Evolutionary conservation across 2,797 vertebrate genomes (phyloP).

Genomic region (Carcharodon carcharias): DNA sequence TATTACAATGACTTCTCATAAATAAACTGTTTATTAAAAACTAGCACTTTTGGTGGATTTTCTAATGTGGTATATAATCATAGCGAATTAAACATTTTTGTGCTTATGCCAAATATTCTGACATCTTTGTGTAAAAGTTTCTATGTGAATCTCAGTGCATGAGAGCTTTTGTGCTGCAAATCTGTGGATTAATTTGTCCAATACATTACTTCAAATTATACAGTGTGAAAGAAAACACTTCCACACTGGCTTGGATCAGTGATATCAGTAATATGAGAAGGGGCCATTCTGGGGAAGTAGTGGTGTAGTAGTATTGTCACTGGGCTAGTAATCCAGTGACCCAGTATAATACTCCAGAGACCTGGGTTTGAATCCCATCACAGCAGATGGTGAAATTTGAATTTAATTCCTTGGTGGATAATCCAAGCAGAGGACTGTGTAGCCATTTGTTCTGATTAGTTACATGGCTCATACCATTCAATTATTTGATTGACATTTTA

Average conservation of each 20-base stretch:
- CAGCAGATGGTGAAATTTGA: too few relatives aligned
- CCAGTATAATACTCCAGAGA: too few relatives aligned
- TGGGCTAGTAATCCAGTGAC: too few relatives aligned
- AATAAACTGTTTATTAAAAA: neutral
- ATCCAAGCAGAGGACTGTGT: neutral
- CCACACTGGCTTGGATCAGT: neutral
- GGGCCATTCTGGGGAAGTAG: too few relatives aligned
- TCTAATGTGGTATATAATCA: neutral
- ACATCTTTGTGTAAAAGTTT: neutral
- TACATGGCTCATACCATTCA: neutral
- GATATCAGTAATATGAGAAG: neutral
- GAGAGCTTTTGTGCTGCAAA: neutral
- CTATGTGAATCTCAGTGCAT: neutral
- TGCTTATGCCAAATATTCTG: neutral
- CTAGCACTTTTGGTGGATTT: neutral
- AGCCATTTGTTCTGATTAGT: neutral
- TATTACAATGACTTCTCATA: neutral
- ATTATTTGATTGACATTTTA: neutral
- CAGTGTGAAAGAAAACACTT: neutral
- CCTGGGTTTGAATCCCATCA: too few relatives aligned
- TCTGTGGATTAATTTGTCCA: neutral
- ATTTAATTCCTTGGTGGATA: neutral
- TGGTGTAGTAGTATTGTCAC: too few relatives aligned
- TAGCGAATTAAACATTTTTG: neutral
- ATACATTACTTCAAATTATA: neutral